Conservation (phyloP, 2,888 invertebrate genomes). For the Lycocerus yunnanus region DNA sequence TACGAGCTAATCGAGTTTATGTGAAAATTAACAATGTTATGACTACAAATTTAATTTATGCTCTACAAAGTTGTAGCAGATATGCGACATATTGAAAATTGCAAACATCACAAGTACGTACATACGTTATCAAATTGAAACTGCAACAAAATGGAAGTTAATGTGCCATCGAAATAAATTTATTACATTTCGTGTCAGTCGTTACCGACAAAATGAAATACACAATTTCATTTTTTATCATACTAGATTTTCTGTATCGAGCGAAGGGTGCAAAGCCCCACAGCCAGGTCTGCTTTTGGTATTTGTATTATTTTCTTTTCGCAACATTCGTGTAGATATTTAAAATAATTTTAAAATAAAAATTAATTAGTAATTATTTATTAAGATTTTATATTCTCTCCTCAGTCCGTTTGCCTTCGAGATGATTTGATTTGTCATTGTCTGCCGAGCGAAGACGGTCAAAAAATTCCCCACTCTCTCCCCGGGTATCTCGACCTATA, state of each 20-base stretch:
- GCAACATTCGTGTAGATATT: too few relatives aligned
- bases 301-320: too few relatives aligned
- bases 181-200: not conserved
- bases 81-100: slow-evolving; percentile 9
- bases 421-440: too few relatives aligned
- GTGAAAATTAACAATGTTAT: slow-evolving; percentile 23
- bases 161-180: slow-evolving; percentile 1
- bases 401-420: too few relatives aligned
- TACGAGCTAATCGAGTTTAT: slow-evolving; percentile 21
- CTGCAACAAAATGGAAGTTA: not conserved
- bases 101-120: slow-evolving; percentile 8
- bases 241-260: too few relatives aligned
- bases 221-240: not conserved
- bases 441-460: too few relatives aligned
- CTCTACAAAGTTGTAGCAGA: slow-evolving; percentile 21
- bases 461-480: too few relatives aligned
- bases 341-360: too few relatives aligned
- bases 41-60: slow-evolving; percentile 21
- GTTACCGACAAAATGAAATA: not conserved
- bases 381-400: too few relatives aligned
- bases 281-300: not conserved
- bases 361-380: too few relatives aligned
- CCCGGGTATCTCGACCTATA: too few relatives aligned
- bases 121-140: slow-evolving; percentile 11
- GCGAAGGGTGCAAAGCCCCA: not conserved